Evolutionary conservation across 2,888 invertebrate species (phyloP).

Genomic region (Lysandra bellargus): DNA sequence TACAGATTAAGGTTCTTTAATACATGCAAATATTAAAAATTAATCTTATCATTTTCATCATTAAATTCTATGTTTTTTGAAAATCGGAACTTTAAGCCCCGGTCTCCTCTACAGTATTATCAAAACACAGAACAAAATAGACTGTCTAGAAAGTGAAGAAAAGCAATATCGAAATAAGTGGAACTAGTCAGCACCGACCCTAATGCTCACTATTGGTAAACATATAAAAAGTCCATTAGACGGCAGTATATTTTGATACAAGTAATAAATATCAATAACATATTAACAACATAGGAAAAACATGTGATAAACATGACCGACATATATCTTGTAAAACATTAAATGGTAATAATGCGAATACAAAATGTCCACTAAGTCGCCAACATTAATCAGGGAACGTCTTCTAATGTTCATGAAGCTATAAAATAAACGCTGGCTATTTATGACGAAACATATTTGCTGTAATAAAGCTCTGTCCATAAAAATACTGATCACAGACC

Average conservation of each 20-base stretch:
- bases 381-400: neutral
- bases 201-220: slow-evolving; percentile 34
- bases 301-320: slow-evolving; percentile 35
- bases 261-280: slow-evolving; percentile 46
- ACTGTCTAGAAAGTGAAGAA: neutral
- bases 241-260: slow-evolving; percentile 38
- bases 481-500: neutral
- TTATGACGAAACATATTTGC: slow-evolving; percentile 12
- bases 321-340: slow-evolving; percentile 27
- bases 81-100: too few species aligned
- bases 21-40: too few species aligned
- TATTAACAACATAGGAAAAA: slow-evolving; percentile 43
- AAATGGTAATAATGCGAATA: slow-evolving; percentile 25
- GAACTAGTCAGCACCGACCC: neutral
- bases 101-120: neutral
- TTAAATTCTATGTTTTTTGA: too few species aligned
- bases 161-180: neutral
- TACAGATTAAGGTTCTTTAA: too few species aligned
- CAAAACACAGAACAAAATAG: neutral
- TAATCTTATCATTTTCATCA: too few species aligned
- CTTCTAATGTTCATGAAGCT: neutral
- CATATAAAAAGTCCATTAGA: slow-evolving; percentile 47
- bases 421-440: slow-evolving; percentile 8
- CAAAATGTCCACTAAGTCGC: slow-evolving; percentile 1
- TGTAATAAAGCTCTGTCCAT: neutral